Evolutionary conservation across 2,888 invertebrate genomes (phyloP).

Genomic region (Hirtodrosophila histrioides): DNA sequence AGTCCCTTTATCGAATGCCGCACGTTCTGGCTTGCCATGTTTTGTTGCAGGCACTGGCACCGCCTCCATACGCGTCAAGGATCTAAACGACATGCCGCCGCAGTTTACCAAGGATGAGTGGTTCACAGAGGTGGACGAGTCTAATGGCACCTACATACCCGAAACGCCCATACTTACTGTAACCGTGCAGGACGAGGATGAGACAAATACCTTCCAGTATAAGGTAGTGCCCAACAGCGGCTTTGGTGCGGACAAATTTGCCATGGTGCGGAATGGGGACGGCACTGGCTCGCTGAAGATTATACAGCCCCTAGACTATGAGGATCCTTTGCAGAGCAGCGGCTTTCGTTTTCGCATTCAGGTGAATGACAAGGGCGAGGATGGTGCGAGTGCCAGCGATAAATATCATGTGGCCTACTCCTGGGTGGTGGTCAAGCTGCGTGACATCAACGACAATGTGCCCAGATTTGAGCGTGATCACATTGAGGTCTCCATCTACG

Average conservation of each 20-base stretch:
- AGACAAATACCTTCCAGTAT: constrained; percentile 97
- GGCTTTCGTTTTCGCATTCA: constrained; percentile 97
- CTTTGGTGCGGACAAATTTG: constrained; percentile 97
- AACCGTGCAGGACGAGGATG: constrained; percentile 97
- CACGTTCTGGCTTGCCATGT: background rate
- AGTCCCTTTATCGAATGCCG: background rate
- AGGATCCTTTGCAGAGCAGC: constrained; percentile 96
- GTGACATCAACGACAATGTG: constrained; percentile 98
- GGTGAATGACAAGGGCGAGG: constrained; percentile 95
- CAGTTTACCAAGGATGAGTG: constrained; percentile 97
- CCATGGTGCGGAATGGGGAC: constrained; percentile 97
- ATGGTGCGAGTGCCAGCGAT: constrained; percentile 96
- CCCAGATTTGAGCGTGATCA: constrained; percentile 96
- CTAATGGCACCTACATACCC: constrained; percentile 94
- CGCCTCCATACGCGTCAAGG: constrained; percentile 96
- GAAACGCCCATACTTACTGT: constrained; percentile 97
- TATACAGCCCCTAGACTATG: constrained; percentile 96
- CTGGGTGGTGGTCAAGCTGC: constrained; percentile 95
- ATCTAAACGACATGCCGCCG: constrained; percentile 99
- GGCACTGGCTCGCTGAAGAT: constrained; percentile 97
- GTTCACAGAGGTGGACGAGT: constrained; percentile 97
- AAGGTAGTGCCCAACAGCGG: constrained; percentile 96
- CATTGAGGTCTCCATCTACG: constrained; percentile 94
- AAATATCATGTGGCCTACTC: constrained; percentile 98
- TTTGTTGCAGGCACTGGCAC: constrained; percentile 88